phyloP scores from a whole-genome alignment of 1,140 invertebrate species.

The Antheraea pernyi region DNA sequence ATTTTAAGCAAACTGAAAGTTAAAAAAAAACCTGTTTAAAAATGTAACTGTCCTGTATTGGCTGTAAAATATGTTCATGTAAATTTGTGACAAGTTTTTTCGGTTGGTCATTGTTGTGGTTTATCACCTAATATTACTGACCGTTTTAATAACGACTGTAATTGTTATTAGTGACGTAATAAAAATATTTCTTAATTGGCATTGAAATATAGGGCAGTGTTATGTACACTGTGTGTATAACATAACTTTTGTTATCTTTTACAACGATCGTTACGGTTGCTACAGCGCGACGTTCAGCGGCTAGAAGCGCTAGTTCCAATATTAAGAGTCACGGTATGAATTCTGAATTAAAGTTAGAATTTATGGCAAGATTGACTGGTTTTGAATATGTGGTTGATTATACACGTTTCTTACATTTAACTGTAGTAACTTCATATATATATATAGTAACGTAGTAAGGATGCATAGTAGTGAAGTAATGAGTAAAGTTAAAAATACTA shows the following conservation, averaged over 20 bases:
- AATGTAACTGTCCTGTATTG: too few relatives aligned
- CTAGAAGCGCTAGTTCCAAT: not conserved
- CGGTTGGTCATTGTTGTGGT: not conserved
- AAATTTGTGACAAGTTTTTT: not conserved
- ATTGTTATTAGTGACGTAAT: not conserved
- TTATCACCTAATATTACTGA: not conserved
- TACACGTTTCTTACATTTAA: too few relatives aligned
- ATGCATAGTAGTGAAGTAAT: too few relatives aligned
- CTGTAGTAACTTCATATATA: too few relatives aligned
- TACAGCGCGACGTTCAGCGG: not conserved
- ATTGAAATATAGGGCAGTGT: not conserved
- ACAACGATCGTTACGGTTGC: not conserved
- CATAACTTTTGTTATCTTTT: not conserved
- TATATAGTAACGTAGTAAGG: too few relatives aligned
- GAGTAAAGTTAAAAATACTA: too few relatives aligned
- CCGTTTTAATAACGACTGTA: slow-evolving; percentile 24
- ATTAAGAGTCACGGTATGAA: not conserved
- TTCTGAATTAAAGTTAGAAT: not conserved
- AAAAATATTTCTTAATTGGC: slow-evolving; percentile 16
- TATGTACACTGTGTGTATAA: not conserved
- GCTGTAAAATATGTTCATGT: too few relatives aligned
- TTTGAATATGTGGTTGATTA: not conserved
- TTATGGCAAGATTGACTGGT: not conserved
- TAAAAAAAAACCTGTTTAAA: too few relatives aligned
- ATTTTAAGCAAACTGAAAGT: too few relatives aligned